Evolutionary conservation across 2,113 vertebrate genomes (phyloP), one percentile per base, ranked within the genome.

Genomic region (Amblyopsis rosae): DNA sequence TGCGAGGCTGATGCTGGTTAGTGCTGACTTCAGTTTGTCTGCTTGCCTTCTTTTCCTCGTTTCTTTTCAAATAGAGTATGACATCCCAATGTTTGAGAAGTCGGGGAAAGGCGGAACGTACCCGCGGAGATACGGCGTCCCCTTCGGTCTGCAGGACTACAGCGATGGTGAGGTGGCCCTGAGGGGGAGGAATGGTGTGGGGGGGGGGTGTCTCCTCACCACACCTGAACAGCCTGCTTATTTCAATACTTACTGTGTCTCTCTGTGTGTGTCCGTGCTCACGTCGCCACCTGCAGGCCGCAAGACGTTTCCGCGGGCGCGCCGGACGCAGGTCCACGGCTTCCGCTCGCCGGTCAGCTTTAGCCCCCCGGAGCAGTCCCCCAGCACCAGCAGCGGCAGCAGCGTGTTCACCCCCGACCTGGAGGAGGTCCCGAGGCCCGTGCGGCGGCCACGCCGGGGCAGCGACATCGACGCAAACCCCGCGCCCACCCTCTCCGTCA

Each of bases 61-160:
- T 41, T 65, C 26, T 60, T n/a, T 56, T n/a, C 45, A 3, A 55
- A 69, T 84, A 96, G 98, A 99, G 75, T 98, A 95, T 57, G 98
- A 99, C 83, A 95, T 95, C 73, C 96, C 96, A 26, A 92, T 98
- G 83, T 98, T 98, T 87, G 98, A 99, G 90, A 98, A 97, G 84
- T 95, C 95, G 62, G 98, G 96, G 54, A 99, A 99, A 85, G 97
- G 98, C 1, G 98, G 98, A 0, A 99, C 98, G 6, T 99, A 99
- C 65, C 98, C 98, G 16, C 94, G 98, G 62, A 91, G 97, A 63
- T 99, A 98, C 3, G 96, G 96, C 72, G 90, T 98, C 82, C 95
- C 96, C 4, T 96, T 95, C 72, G 93, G 95, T 77, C 94, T 96
- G 19, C 96, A 98, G 67, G 98, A 99, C 61, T 98, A 97, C 90